These are phyloP conservation scores for Hemiprocne comata DNA, from an alignment of 2,113 vertebrate species.

Conservation along the genomic window DNA sequence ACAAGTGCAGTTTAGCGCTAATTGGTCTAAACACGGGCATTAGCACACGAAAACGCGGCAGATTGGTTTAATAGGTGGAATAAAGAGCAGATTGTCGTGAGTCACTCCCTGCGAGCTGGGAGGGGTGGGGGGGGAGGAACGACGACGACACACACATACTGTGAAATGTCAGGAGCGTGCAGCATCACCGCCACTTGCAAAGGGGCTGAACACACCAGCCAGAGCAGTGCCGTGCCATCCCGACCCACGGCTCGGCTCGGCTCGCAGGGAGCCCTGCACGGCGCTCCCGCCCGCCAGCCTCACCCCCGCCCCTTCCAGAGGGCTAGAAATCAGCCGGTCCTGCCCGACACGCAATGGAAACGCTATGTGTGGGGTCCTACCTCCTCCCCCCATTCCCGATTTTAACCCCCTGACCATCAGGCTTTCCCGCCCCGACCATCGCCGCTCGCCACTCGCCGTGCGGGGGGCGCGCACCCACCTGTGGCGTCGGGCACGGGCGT, in stretches of 20 bases:
- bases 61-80: background rate
- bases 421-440: background rate
- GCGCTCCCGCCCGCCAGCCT: background rate
- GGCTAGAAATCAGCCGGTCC: background rate
- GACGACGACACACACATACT: background rate
- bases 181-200: background rate
- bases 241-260: background rate
- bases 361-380: background rate
- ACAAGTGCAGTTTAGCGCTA: background rate
- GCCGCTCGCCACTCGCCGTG: background rate
- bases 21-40: background rate
- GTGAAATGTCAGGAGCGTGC: background rate
- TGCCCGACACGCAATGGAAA: background rate
- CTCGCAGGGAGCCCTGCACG: slow-evolving; percentile 30
- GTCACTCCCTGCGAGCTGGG: slow-evolving; percentile 2
- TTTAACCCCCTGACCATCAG: too few relatives aligned
- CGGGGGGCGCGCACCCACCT: slow-evolving; percentile 73
- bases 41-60: slow-evolving; percentile 33
- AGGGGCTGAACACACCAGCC: background rate
- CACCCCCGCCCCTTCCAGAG: background rate
- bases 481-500: slow-evolving; percentile 73
- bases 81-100: slow-evolving; percentile 49
- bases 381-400: background rate
- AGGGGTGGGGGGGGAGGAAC: too few relatives aligned
- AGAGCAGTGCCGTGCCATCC: background rate